Evolutionary conservation across 2,888 invertebrate species (phyloP).

Genomic region (Dione vanillae): DNA sequence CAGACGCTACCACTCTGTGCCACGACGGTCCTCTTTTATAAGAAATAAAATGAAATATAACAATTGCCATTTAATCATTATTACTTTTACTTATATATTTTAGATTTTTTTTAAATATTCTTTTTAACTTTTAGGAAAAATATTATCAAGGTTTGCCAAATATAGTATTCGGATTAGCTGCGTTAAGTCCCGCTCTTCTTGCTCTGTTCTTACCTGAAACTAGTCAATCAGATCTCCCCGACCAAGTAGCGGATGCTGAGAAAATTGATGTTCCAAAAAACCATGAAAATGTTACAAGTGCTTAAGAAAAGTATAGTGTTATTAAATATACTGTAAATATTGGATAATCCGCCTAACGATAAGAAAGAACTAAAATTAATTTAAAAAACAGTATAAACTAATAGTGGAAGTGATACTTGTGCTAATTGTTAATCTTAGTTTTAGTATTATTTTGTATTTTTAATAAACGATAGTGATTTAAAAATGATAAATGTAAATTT

Average conservation of each 20-base stretch:
- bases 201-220: slow-evolving; percentile 73
- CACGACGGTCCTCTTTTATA: too few relatives aligned
- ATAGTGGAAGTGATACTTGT: slow-evolving; percentile 2
- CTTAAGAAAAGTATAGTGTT: slow-evolving; percentile 19
- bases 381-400: slow-evolving; percentile 6
- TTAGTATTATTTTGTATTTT: slow-evolving; percentile 8
- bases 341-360: slow-evolving; percentile 6
- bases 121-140: slow-evolving; percentile 57
- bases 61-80: too few relatives aligned
- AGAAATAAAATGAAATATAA: too few relatives aligned
- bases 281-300: slow-evolving; percentile 52
- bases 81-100: too few relatives aligned
- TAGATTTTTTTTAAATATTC: too few relatives aligned
- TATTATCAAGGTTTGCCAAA: slow-evolving; percentile 71
- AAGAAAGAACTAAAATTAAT: slow-evolving; percentile 3
- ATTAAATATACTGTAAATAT: neutral
- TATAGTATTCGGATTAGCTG: slow-evolving; percentile 67
- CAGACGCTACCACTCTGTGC: too few relatives aligned
- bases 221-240: slow-evolving; percentile 65
- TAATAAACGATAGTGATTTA: neutral
- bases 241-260: slow-evolving; percentile 66
- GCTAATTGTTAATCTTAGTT: neutral
- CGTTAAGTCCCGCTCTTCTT: slow-evolving; percentile 66
- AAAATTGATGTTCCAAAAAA: slow-evolving; percentile 53
- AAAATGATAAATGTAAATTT: neutral